Base-by-base conservation (phyloP, 2,888 invertebrate species). In the Syrista parreyssii region DNA sequence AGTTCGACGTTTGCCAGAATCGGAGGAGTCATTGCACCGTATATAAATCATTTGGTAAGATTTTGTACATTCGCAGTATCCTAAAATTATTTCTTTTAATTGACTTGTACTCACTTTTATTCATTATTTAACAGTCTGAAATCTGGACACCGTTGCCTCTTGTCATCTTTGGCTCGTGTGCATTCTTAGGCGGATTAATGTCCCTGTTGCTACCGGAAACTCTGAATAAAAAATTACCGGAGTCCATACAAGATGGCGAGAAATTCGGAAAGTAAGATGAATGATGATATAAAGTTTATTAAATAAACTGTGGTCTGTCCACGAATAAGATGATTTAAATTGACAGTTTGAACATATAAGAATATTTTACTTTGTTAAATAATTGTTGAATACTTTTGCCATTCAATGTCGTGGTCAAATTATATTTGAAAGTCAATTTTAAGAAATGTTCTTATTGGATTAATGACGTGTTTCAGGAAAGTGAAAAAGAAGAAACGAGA, bases 191-290 rank as follows among this genome's bases (percentile, higher is more conserved):
- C 12, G 95, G 94, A 31, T 77, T 93, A 3, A 88, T 94, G 78
- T 93, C 94, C 0, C 89, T 95, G 55, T 88, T 94, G 36, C 91
- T 95, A 73, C 95, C 95, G 1, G 95, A 95, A 91, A 95, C 95
- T 0, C 89, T 94, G 75, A 94, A 94, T 82, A 93, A 93, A 85
- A 93, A 93, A 80, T 89, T 95, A 77, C 95, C 95, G 4, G 95
- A 95, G 87, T 93, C 95, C 1, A 93, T 95, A 80, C 93, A 93
- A 85, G 95, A 95, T 84, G 94, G 94, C 9, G 94, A 94, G 89
- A 87, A 91, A 32, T 94, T 94, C 88, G 94, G 94, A 91, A 93
- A 91, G 94, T 94, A 89, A 91, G 92, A 31, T 71, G 12, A 31
- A 71, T 31, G 4, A 32, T 31, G 1, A 31, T 30, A 69, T 33